Conservation (phyloP, 2,113 vertebrate genomes). For the Apteryx owenii region DNA sequence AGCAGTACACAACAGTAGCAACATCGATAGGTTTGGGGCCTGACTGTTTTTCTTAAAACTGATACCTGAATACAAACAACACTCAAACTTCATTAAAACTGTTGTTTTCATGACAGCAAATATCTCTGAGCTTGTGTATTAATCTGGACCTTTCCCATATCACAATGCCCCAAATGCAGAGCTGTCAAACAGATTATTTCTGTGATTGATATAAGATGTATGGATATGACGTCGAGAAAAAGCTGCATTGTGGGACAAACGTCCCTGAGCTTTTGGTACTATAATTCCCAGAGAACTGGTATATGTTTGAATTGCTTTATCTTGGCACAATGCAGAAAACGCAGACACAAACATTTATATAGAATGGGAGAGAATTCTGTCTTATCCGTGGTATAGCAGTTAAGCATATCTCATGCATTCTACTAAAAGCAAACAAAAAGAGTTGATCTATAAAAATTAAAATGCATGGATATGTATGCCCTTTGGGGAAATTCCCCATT, state of each 20-base stretch:
- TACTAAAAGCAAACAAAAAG: neutral
- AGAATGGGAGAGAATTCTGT: neutral
- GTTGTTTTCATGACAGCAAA: constrained; percentile 42
- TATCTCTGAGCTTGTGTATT: constrained; percentile 40
- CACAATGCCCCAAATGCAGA: constrained; percentile 47
- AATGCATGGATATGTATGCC: neutral
- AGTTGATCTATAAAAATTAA: neutral
- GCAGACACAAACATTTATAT: neutral
- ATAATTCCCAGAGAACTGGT: constrained; percentile 22
- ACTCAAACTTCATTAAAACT: constrained; percentile 34
- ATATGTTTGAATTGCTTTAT: neutral
- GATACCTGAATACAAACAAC: constrained; percentile 10
- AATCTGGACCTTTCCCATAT: constrained; percentile 44
- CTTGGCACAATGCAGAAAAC: neutral
- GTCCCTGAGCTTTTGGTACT: constrained; percentile 31
- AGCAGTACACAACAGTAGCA: neutral
- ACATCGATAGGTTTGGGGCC: neutral
- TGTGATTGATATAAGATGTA: constrained; percentile 51
- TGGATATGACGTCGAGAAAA: constrained; percentile 50
- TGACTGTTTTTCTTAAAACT: neutral
- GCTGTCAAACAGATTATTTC: constrained; percentile 70
- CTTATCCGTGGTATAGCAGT: neutral
- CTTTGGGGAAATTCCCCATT: neutral
- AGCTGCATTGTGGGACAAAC: constrained; percentile 44
- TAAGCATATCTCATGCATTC: neutral